phyloP scores from a whole-genome alignment of 1,140 invertebrate species.

The Calliphora vicina region DNA sequence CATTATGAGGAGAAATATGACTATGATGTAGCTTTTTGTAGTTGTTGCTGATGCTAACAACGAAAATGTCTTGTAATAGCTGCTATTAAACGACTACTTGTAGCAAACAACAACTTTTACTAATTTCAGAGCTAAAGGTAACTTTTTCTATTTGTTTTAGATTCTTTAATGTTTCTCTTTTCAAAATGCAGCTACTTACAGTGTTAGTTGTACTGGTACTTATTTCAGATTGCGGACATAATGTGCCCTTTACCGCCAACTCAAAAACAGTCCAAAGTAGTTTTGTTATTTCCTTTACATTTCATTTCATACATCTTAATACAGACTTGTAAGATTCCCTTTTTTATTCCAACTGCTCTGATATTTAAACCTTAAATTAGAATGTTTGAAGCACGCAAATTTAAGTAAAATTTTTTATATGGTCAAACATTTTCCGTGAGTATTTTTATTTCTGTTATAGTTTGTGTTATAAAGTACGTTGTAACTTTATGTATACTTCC shows the following conservation, averaged over 20 bases:
- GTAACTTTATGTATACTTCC: too few species aligned
- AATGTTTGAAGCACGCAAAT: too few species aligned
- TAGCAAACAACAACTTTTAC: not conserved
- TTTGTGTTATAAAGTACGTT: not conserved
- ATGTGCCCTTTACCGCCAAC: conserved; percentile 77
- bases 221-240: conserved; percentile 72
- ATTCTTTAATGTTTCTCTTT: not conserved
- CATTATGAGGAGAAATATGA: not conserved
- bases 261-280: conserved; percentile 84
- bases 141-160: not conserved
- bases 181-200: not conserved
- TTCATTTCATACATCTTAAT: not conserved
- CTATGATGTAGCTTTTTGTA: not conserved
- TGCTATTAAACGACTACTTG: conserved; percentile 15
- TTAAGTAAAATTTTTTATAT: not conserved
- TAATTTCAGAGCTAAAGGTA: not conserved
- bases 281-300: not conserved
- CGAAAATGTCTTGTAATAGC: conserved; percentile 26
- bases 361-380: too few species aligned
- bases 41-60: not conserved
- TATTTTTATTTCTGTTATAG: too few species aligned
- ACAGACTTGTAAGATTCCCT: not conserved
- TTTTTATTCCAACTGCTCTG: too few species aligned
- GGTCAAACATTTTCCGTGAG: not conserved
- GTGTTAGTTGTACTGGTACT: conserved; percentile 18